Percentiles rank a stretch among this genome's conserved stretches.
Evolutionary conservation across 2,113 vertebrate genomes (phyloP).

Genomic region (Vimba vimba): DNA sequence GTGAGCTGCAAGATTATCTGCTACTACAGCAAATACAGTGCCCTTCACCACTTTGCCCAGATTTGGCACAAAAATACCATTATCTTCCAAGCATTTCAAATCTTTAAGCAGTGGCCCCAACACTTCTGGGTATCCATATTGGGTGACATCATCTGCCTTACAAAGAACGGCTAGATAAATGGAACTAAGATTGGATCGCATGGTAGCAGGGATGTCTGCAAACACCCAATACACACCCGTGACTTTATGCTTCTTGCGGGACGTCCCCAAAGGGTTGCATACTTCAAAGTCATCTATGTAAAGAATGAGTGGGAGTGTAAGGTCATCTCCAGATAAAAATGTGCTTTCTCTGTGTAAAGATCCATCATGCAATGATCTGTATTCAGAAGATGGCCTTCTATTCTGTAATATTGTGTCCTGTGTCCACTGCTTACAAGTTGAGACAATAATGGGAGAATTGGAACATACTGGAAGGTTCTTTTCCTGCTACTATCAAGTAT

Average conservation of each 20-base stretch:
- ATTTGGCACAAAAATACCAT: constrained; percentile 38
- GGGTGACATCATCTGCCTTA: constrained; percentile 34
- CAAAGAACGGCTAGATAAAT: constrained; percentile 52
- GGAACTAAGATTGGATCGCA: constrained; percentile 13
- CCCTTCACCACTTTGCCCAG: background rate
- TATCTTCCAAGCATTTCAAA: constrained; percentile 41
- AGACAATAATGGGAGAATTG: constrained; percentile 12
- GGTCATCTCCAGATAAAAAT: background rate
- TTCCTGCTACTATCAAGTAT: constrained; percentile 30
- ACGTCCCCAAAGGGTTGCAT: too few relatives aligned
- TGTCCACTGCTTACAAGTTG: constrained; percentile 15
- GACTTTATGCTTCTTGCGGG: too few relatives aligned
- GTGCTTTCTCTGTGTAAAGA: background rate
- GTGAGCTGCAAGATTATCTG: constrained; percentile 48
- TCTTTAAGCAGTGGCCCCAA: constrained; percentile 42
- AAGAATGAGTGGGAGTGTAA: too few relatives aligned
- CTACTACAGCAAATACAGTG: constrained; percentile 38
- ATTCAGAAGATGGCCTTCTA: constrained; percentile 3
- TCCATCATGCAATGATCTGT: background rate
- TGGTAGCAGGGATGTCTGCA: constrained; percentile 14
- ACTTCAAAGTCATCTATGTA: too few relatives aligned
- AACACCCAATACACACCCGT: constrained; percentile 42
- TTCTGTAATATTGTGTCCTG: constrained; percentile 3
- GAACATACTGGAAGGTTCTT: constrained; percentile 33
- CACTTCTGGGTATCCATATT: constrained; percentile 43